Evolutionary conservation across 2,888 invertebrate species (phyloP).

Genomic region (Blastobasis lacticolella): DNA sequence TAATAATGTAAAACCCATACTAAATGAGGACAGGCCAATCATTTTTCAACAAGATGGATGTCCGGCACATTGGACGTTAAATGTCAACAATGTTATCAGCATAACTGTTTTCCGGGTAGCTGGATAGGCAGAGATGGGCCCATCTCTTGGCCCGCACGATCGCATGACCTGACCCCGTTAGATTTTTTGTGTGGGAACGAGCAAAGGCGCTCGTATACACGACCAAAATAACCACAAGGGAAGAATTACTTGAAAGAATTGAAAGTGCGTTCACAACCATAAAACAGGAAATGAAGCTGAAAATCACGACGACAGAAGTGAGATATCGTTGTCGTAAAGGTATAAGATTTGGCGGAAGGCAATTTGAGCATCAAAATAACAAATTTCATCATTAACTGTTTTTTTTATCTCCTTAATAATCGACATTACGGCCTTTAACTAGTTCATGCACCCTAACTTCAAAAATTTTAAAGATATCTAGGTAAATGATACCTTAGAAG

Average conservation of each 20-base stretch:
- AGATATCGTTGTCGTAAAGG: neutral
- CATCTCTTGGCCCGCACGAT: conserved; percentile 4
- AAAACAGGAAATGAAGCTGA: neutral
- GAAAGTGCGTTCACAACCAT: neutral
- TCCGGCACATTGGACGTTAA: conserved; percentile 9
- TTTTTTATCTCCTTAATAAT: no score
- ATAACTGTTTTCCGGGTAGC: conserved; percentile 4
- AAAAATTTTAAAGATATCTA: no score
- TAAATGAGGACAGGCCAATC: neutral
- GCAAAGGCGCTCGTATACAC: conserved; percentile 2
- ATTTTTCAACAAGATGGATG: conserved; percentile 9
- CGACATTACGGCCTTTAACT: no score
- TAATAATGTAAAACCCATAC: no score
- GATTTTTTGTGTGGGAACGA: conserved; percentile 4
- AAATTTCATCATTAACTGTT: no score
- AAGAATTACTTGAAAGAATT: neutral
- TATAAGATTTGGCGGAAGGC: neutral
- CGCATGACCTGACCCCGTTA: conserved; percentile 2
- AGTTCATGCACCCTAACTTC: no score
- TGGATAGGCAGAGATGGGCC: conserved; percentile 8
- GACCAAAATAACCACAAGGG: neutral
- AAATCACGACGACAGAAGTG: neutral
- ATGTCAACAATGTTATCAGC: conserved; percentile 8
- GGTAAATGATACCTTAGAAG: no score
- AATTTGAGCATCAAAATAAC: neutral